Percentiles rank a stretch among this genome's conserved stretches.
These are phyloP conservation scores for Apotomis turbidana DNA, from an alignment of 2,888 invertebrate species.

Conservation along the genomic window DNA sequence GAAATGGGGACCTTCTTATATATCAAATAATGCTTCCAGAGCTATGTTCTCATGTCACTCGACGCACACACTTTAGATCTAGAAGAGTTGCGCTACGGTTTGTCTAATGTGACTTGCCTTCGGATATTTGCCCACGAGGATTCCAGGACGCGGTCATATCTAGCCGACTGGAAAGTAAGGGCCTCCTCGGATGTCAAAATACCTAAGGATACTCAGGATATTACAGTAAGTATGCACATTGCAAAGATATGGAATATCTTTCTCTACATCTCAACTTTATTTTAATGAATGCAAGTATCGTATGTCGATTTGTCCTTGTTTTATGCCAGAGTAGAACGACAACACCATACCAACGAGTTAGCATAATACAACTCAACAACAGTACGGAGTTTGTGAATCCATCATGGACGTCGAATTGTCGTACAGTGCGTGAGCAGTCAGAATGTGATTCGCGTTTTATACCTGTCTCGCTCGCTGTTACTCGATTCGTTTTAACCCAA, in stretches of 20 bases:
- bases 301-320: too few relatives aligned
- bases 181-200: conserved; percentile 61
- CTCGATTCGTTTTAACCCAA: too few relatives aligned
- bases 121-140: conserved; percentile 86
- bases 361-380: too few relatives aligned
- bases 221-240: conserved; percentile 60
- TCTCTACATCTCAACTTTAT: too few relatives aligned
- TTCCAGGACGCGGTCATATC: conserved; percentile 75
- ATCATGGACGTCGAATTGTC: too few relatives aligned
- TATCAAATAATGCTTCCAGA: conserved; percentile 57
- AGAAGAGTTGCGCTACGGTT: conserved; percentile 83
- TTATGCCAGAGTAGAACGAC: too few relatives aligned
- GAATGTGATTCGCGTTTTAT: too few relatives aligned
- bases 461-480: too few relatives aligned
- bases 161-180: conserved; percentile 76
- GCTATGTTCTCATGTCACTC: conserved; percentile 76
- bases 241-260: neutral
- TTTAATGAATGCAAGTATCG: too few relatives aligned
- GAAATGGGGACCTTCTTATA: neutral
- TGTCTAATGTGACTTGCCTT: conserved; percentile 88
- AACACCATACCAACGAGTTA: too few relatives aligned
- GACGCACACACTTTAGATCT: conserved; percentile 88
- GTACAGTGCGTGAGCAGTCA: too few relatives aligned
- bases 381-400: too few relatives aligned
- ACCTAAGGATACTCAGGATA: conserved; percentile 64